Evolutionary conservation across 1,140 invertebrate species (phyloP), one percentile per base, ranked within the genome.

Genomic region (Araneus ventricosus): DNA sequence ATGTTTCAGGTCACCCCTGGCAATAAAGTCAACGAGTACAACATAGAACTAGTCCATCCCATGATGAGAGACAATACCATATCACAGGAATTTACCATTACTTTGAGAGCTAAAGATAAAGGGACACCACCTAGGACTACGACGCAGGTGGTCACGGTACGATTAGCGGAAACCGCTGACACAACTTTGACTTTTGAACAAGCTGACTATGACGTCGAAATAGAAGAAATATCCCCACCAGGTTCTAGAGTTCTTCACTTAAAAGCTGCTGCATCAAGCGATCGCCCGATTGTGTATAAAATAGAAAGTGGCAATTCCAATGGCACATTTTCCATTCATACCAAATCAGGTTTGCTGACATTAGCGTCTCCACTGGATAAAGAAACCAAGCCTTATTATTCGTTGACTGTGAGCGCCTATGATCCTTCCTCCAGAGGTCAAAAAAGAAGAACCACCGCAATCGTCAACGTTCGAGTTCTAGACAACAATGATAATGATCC

Each of bases 401-500:
- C 98, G 4, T 95, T 99, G 8, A 99, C 98, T 0, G 98, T 99
- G 1, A 98, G 98, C 2, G 98, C 98, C 2, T 97, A 98, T 22
- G 98, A 99, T 95, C 97, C 96, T 96, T 96, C 93, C 96, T 96
- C 94, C 96, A 97, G 45, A 61, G 88, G 89, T 10, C 82, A 57
- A 8, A 93, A 92, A 45, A 34, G 98, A 95, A 98, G 98, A 0
- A 94, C 37, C 87, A 98, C 98, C 0, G 98, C 98, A 0, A 98
- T 98, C 95, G 97, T 99, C n/a, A 97, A 98, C 95, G 97, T 99
- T 57, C 97, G 97, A 94, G 97, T 99, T 0, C 95, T 97, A 80
- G 98, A 99, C 95, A 97, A 97, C 37, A 99, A 99, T 95, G 98
- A 99, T 95, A 99, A 99, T 95, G 97, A 98, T 95, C 98, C 98